Percentiles rank a stretch among this genome's conserved stretches.
These are phyloP conservation scores for Centrocercus urophasianus DNA, from an alignment of 2,113 vertebrate species.

Conservation along the genomic window DNA sequence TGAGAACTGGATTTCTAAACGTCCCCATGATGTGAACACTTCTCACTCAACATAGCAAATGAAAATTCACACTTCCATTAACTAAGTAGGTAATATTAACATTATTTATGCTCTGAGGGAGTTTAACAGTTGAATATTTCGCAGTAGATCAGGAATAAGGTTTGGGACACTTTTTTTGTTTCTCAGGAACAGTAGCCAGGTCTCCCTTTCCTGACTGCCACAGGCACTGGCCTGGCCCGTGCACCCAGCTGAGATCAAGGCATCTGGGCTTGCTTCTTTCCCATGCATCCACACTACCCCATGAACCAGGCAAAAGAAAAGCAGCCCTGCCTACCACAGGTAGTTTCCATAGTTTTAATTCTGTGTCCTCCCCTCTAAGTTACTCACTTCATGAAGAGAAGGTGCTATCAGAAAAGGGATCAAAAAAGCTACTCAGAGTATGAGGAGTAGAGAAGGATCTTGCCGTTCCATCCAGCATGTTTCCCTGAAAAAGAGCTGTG, in stretches of 20 bases:
- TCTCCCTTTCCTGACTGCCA: not conserved
- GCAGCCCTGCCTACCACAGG: not conserved
- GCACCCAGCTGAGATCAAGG: not conserved
- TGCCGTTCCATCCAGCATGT: not conserved
- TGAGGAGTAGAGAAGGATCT: not conserved
- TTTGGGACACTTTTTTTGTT: not conserved
- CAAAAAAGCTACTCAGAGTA: not conserved
- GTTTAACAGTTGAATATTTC: not conserved
- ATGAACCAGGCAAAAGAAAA: not conserved
- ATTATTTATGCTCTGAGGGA: not conserved
- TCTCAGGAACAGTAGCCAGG: not conserved
- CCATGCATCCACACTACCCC: fast-evolving
- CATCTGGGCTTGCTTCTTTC: not conserved
- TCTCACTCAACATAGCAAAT: not conserved
- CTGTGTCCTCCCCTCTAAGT: fast-evolving
- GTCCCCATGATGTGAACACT: not conserved
- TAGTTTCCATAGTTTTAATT: not conserved
- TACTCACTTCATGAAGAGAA: not conserved
- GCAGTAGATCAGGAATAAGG: not conserved
- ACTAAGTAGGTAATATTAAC: not conserved
- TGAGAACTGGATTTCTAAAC: not conserved
- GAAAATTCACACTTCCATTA: not conserved
- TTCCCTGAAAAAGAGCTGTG: not conserved
- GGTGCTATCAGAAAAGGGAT: not conserved
- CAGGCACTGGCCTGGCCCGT: fast-evolving